Conservation (phyloP, 2,888 invertebrate genomes). For the Megalurothrips usitatus region DNA sequence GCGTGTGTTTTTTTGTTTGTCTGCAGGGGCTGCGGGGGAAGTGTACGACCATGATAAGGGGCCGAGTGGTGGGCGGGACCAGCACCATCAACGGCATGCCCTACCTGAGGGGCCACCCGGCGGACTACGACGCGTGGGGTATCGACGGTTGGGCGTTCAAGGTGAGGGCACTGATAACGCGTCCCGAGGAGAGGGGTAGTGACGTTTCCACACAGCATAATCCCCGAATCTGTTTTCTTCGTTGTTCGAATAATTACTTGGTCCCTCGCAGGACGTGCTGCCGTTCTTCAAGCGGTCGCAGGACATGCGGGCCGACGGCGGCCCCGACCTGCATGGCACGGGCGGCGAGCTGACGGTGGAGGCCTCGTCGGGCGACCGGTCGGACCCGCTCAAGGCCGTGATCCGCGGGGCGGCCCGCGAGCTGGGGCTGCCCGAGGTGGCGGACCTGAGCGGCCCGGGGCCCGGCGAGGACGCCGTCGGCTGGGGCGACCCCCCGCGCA, state of each 20-base stretch:
- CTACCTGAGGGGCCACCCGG: constrained; percentile 5
- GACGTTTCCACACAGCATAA: neutral
- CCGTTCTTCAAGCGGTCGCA: constrained; percentile 6
- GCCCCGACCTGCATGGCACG: neutral
- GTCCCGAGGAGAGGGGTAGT: neutral
- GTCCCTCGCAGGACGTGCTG: neutral
- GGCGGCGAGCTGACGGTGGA: constrained; percentile 13
- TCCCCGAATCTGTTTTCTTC: too few relatives aligned
- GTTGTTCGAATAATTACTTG: too few relatives aligned
- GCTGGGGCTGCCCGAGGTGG: constrained; percentile 1
- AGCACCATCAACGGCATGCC: constrained; percentile 17
- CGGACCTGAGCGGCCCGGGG: constrained; percentile 3
- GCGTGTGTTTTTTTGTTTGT: neutral
- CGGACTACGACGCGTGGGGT: neutral
- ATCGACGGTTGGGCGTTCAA: neutral
- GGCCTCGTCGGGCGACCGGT: neutral
- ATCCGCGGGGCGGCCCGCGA: neutral
- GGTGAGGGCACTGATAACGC: neutral
- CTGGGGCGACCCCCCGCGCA: neutral
- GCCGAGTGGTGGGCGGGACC: neutral
- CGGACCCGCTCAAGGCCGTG: neutral
- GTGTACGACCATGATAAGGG: neutral
- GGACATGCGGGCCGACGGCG: neutral
- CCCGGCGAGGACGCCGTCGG: neutral
- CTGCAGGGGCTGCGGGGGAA: neutral